Base-by-base conservation (phyloP, 2,888 invertebrate species). In the Standfussiana lucernea region DNA sequence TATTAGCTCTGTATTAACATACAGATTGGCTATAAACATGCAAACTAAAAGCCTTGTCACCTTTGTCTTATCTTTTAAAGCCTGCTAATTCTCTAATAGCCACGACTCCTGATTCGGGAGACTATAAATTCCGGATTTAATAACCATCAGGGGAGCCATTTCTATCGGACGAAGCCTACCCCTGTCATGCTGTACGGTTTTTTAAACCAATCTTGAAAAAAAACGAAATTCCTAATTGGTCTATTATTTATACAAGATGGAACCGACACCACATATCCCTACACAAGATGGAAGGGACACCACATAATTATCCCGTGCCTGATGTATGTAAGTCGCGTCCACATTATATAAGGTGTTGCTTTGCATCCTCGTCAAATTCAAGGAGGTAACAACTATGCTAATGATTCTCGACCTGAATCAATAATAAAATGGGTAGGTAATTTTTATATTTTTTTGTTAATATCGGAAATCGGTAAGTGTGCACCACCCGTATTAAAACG, bases 81-180 rank as follows among this genome's bases (percentile, higher is more conserved):
- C 81, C 80, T 85, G 90, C 83, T 90, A 91, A 91, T 90, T 89
- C 89, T 86, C 85, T 88, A 89, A 90, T 89, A 90, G 89, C 75
- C 85, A 75, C 84, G 90, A 89, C 86, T 88, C 82, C 82, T 88
- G 86, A 92, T 91, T 86, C 77, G 83, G 83, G 80, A 82, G 82
- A 70, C 80, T 77, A 90, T 90, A 91, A 91, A 92, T 91, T 89
- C 86, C 77, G 86, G 89, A 89, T 91, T 92, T 91, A 93, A 93
- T 93, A 91, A 90, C 89, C 88, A 91, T 92, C 91, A 84, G 85
- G 92, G 90, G 92, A 90, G 77, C 89, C 80, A 89, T 92, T 92
- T 85, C 75, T 75, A 79, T 75, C 83, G 85, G 81, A 87, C 86
- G 87, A 85, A 88, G 82, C 76, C 74, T 69, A 72, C 77, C 82